A percentile compares a stretch with the other conserved stretches of the same genome.
Conservation (phyloP, 2,113 vertebrate genomes). For the Anas platyrhynchos region DNA sequence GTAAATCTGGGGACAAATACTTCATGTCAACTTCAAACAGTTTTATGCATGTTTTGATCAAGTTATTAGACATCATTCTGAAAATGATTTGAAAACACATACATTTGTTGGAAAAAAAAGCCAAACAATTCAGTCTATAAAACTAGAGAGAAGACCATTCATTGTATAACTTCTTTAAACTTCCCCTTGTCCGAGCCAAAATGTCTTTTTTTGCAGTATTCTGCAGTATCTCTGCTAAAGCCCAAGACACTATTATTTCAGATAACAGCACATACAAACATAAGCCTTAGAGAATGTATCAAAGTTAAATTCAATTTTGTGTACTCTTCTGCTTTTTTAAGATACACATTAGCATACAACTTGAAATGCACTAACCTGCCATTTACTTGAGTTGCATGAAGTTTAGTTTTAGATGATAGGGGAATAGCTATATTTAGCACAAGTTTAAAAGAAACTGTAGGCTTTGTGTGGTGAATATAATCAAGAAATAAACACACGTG, state of each 20-base stretch:
- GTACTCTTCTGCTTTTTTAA: not conserved
- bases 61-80: not conserved
- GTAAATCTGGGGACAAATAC: not conserved
- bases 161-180: not conserved
- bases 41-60: not conserved
- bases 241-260: not conserved
- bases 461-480: not conserved
- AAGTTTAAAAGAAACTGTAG: not conserved
- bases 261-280: too few relatives aligned
- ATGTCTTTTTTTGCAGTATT: not conserved
- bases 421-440: not conserved
- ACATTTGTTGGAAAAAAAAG: not conserved
- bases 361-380: not conserved
- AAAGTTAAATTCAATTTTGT: not conserved
- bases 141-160: not conserved
- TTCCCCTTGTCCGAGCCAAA: not conserved
- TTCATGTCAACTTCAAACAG: not conserved
- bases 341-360: not conserved
- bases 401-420: not conserved
- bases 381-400: not conserved
- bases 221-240: not conserved
- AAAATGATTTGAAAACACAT: not conserved
- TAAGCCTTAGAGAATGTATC: not conserved
- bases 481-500: not conserved
- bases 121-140: not conserved